Evolutionary conservation across 2,888 invertebrate species (phyloP), one percentile per base, ranked within the genome.

Genomic region (Apotomis turbidana): DNA sequence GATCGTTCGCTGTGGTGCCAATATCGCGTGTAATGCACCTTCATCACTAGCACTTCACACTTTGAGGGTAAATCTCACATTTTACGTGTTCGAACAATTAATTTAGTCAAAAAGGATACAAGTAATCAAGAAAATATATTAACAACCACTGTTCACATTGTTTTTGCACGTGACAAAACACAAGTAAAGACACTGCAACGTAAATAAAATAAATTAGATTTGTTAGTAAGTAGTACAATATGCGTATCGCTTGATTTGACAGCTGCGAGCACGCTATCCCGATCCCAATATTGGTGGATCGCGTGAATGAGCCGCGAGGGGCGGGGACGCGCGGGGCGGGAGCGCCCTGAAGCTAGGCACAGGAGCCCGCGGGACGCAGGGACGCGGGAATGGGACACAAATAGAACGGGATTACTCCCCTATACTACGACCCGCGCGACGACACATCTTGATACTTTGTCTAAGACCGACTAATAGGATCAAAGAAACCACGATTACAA

Each of bases 141-240:
- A 94, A 90, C 94, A 94, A 90, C 94, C 94, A 94, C 94, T 94
- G 90, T 93, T 90, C 91, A 93, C 93, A 93, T 93, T 93, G 92
- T 93, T 92, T 92, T 93, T 93, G 91, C 91, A 89, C 91, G 86
- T 85, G 86, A 90, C 93, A 93, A 91, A 90, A 93, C 90, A 90
- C 93, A 93, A 93, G 93, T 90, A 93, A 93, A 93, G 90, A 88
- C 88, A 93, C 93, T 93, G 91, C 78, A 91, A 91, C 74, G 80
- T 79, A 90, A 88, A 84, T 78, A 80, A 80, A 80, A 78, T 78
- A 74, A 79, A 79, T 80, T 76, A 79, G 78, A 82, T 79, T 80
- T 83, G 77, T 78, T 78, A 74, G 75, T 78, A 77, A 51, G 74
- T 71, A 78, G 73, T 79, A 78, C 80, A 27, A 27, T 27, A 41